phyloP scores from a whole-genome alignment of 1,140 invertebrate species.

The Zaprionus ghesquierei region DNA sequence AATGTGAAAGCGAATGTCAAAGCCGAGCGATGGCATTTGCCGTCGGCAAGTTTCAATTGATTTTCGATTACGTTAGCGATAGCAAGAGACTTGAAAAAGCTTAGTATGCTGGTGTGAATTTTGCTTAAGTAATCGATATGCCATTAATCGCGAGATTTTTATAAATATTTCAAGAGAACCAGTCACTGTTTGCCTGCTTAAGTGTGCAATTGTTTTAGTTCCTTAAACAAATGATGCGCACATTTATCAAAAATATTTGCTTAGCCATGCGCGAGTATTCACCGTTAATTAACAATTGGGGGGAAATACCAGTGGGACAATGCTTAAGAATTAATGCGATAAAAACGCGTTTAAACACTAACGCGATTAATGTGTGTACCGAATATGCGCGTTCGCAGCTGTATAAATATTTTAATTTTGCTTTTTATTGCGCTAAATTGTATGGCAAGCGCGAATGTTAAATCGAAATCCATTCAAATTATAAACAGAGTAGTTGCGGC shows the following conservation, averaged over 20 bases:
- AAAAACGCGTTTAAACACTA: conserved; percentile 21
- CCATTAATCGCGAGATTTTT: neutral
- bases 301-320: conserved; percentile 15
- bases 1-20: neutral
- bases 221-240: neutral
- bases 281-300: conserved; percentile 40
- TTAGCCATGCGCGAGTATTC: neutral
- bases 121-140: neutral
- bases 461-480: conserved; percentile 34
- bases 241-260: conserved; percentile 8
- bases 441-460: conserved; percentile 40
- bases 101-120: neutral
- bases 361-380: conserved; percentile 1
- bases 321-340: conserved; percentile 7
- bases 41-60: conserved; percentile 43
- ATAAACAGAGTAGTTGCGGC: neutral
- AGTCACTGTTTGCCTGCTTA: neutral
- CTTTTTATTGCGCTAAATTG: conserved; percentile 46
- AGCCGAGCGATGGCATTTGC: conserved; percentile 13
- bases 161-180: neutral
- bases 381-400: conserved; percentile 31
- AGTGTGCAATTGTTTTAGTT: neutral
- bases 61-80: neutral
- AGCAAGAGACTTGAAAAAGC: neutral
- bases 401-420: conserved; percentile 73